A percentile compares a stretch with the other conserved stretches of the same genome.
These are phyloP conservation scores for Mesocricetus auratus DNA, from an alignment of 2,113 vertebrate genomes.

Conservation along the genomic window DNA sequence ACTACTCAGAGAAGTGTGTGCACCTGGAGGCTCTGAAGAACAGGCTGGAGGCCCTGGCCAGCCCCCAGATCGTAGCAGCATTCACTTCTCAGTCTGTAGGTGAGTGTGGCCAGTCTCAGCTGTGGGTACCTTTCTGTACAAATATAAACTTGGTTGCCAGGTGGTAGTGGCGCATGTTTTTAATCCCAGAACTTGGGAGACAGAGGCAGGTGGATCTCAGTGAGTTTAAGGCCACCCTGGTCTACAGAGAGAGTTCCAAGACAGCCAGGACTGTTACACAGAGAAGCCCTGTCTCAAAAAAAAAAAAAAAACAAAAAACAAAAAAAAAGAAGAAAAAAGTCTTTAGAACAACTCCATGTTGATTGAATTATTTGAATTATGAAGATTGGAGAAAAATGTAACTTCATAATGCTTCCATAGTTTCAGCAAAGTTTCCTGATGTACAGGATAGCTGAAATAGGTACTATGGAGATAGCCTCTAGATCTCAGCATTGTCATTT, in stretches of 20 bases:
- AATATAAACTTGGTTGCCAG: neutral
- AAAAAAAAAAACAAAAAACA: neutral
- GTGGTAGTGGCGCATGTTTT: neutral
- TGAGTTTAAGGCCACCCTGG: neutral
- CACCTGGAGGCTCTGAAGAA: slow-evolving; percentile 98
- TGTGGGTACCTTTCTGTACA: neutral
- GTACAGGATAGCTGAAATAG: neutral
- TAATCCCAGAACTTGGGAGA: neutral
- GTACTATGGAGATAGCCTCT: neutral
- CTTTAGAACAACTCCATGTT: neutral
- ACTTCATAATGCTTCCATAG: neutral
- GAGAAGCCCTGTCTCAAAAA: neutral
- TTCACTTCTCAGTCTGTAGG: slow-evolving; percentile 95
- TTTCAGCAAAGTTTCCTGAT: neutral
- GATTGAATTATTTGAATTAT: neutral
- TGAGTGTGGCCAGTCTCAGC: slow-evolving; percentile 76
- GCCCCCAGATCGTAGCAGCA: slow-evolving; percentile 95
- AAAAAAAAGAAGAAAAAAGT: neutral
- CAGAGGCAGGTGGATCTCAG: neutral
- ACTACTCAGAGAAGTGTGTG: slow-evolving; percentile 98
- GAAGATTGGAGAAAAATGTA: neutral
- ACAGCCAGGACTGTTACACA: neutral
- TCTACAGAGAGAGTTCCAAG: neutral
- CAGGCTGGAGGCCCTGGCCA: slow-evolving; percentile 96
- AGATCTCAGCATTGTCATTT: too few species aligned